phyloP scores from a whole-genome alignment of 2,113 vertebrate genomes.

The Muscicapa adusta region DNA sequence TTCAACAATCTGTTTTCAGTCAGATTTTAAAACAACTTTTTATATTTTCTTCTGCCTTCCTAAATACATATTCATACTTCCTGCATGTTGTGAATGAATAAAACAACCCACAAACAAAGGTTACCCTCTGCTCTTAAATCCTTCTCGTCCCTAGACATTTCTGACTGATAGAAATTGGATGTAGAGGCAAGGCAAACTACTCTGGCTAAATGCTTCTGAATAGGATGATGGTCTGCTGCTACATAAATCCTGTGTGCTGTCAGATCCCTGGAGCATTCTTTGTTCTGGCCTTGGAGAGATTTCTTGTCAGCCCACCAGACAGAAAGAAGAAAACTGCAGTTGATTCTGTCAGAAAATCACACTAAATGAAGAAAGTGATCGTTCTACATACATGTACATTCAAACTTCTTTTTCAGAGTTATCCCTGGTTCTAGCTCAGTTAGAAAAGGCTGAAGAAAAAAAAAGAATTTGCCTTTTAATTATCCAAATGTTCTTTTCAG shows the following conservation, averaged over 20 bases:
- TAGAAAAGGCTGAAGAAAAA: neutral
- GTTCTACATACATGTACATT: neutral
- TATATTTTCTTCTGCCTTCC: neutral
- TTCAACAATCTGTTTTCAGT: neutral
- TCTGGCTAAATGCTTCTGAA: slow-evolving; percentile 59
- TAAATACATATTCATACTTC: neutral
- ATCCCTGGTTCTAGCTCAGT: neutral
- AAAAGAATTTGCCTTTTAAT: neutral
- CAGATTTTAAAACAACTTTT: neutral
- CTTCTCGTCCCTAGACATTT: slow-evolving; percentile 28
- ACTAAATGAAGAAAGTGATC: slow-evolving; percentile 9
- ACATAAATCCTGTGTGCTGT: slow-evolving; percentile 53
- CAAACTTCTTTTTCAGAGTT: neutral
- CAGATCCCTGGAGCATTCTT: slow-evolving; percentile 61
- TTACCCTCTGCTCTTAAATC: slow-evolving; percentile 30
- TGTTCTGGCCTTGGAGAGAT: slow-evolving; percentile 60
- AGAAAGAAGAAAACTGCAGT: slow-evolving; percentile 30
- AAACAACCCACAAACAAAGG: slow-evolving; percentile 9
- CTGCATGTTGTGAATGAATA: neutral
- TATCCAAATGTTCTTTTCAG: neutral
- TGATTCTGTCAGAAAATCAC: slow-evolving; percentile 51
- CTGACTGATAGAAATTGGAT: slow-evolving; percentile 57
- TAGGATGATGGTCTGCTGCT: slow-evolving; percentile 55
- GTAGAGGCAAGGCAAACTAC: slow-evolving; percentile 47
- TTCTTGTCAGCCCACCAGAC: slow-evolving; percentile 52